phyloP scores from a whole-genome alignment of 1,140 invertebrate genomes.

The Drosophila lowei region DNA sequence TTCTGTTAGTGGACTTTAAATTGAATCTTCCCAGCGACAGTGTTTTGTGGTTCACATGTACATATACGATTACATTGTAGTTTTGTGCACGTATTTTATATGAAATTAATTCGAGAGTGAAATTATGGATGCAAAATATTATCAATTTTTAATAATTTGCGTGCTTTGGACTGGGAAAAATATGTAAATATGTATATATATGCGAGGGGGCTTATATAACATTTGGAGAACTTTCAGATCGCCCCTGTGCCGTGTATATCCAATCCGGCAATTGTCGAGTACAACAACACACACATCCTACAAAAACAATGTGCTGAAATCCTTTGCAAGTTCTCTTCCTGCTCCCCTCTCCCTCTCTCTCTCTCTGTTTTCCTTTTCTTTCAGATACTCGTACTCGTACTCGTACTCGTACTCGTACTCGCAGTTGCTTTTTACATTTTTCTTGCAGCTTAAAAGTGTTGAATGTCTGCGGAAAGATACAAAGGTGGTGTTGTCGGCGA shows the following conservation, averaged over 20 bases:
- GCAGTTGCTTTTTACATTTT: slow-evolving; percentile 57
- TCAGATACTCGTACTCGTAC: slow-evolving; percentile 7
- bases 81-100: too few relatives aligned
- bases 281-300: slow-evolving; percentile 38
- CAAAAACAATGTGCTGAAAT: slow-evolving; percentile 63
- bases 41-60: too few relatives aligned
- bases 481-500: slow-evolving; percentile 59
- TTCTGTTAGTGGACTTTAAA: too few relatives aligned
- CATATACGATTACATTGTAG: too few relatives aligned
- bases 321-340: slow-evolving; percentile 45
- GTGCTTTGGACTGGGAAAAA: too few relatives aligned
- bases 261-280: slow-evolving; percentile 55
- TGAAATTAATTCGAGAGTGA: too few relatives aligned
- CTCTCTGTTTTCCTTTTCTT: slow-evolving; percentile 31
- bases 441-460: slow-evolving; percentile 63
- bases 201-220: too few relatives aligned
- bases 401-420: slow-evolving; percentile 17
- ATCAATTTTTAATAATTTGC: too few relatives aligned
- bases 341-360: slow-evolving; percentile 15
- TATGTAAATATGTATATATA: too few relatives aligned
- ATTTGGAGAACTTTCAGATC: slow-evolving; percentile 55
- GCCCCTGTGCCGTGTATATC: slow-evolving; percentile 11
- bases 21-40: too few relatives aligned
- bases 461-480: slow-evolving; percentile 69
- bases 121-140: too few relatives aligned